Evolutionary conservation across 2,797 vertebrate species (phyloP), one percentile per base, ranked within the genome.

Genomic region (Paedocypris micromegethes): DNA sequence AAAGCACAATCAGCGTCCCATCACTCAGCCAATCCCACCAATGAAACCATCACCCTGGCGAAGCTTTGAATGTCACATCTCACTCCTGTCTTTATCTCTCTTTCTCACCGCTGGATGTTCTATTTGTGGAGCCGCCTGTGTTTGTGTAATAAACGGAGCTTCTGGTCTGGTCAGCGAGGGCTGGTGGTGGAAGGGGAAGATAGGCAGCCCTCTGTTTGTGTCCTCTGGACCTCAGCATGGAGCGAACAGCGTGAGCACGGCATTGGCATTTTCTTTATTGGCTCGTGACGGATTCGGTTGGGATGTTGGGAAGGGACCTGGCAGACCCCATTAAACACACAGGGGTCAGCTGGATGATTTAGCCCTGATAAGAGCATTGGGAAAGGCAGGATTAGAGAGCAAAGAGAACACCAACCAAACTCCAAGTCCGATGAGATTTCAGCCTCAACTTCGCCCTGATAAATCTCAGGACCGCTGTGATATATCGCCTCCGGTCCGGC

Each of bases 211-310:
- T 57, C 59, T 67, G 54, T 67, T 61, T 4, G 48, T 58, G 46
- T 59, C 49, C 38, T 49, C 44, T 9, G 7, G 40, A 48, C 53
- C 59, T 74, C 68, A 23, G 55, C 55, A 42, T 66, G 67, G 48
- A 61, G 75, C 66, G 39, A 69, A 70, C 66, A 52, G 47, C 50
- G 69, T 56, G 8, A 70, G 66, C 64, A 56, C 48, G 45, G 50
- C 72, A 56, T 58, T 79, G 72, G 67, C 60, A 73, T 79, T 77
- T 78, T 72, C 66, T 74, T 76, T 72, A 79, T 72, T 75, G 77
- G 69, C 67, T 56, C 37, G 47, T 62, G 59, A 74, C 58, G 56
- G 69, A 65, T 74, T 79, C 66, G 58, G 41, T 59, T 6, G 58
- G 64, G 55, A 61, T 63, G 58, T 59, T 52, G 73, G 64, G 61